Evolutionary conservation across 2,888 invertebrate species (phyloP).

Genomic region (Limnephilus marmoratus): DNA sequence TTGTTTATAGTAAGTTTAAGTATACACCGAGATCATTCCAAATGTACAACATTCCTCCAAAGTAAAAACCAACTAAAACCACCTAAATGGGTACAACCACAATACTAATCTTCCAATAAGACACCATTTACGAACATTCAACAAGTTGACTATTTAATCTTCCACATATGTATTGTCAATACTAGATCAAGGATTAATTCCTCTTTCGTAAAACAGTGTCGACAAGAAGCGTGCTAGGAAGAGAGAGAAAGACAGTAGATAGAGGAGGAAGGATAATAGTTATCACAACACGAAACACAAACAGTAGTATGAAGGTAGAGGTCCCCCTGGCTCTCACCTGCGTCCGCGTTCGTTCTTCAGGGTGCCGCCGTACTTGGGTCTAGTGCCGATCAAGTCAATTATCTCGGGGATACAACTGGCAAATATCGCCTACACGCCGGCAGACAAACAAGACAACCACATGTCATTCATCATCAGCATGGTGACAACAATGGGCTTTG

Average conservation of each 20-base stretch:
- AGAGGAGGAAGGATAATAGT: constrained; percentile 75
- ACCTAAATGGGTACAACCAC: constrained; percentile 66
- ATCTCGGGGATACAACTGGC: constrained; percentile 99
- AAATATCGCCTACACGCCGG: constrained; percentile 97
- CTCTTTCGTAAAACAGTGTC: constrained; percentile 76
- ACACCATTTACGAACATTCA: constrained; percentile 66
- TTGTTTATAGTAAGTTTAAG: constrained; percentile 59
- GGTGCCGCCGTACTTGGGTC: constrained; percentile 99
- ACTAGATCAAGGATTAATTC: constrained; percentile 77
- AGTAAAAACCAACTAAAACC: constrained; percentile 54
- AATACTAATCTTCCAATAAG: constrained; percentile 66
- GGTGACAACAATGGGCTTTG: constrained; percentile 66
- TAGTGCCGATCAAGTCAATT: constrained; percentile 99
- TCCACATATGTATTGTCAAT: constrained; percentile 48
- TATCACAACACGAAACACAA: constrained; percentile 79
- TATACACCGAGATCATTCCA: constrained; percentile 65
- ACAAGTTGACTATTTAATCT: constrained; percentile 54
- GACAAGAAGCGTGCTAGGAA: constrained; percentile 79
- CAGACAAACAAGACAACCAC: constrained; percentile 74
- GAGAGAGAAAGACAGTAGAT: constrained; percentile 66
- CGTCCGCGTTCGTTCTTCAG: constrained; percentile 99
- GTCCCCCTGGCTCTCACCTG: constrained; percentile 90
- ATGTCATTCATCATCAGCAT: constrained; percentile 70
- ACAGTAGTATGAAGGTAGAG: constrained; percentile 78
- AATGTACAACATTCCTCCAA: constrained; percentile 66